These are phyloP conservation scores for Anguilla marmorata DNA, from an alignment of 2,797 vertebrate genomes.

Conservation along the genomic window DNA sequence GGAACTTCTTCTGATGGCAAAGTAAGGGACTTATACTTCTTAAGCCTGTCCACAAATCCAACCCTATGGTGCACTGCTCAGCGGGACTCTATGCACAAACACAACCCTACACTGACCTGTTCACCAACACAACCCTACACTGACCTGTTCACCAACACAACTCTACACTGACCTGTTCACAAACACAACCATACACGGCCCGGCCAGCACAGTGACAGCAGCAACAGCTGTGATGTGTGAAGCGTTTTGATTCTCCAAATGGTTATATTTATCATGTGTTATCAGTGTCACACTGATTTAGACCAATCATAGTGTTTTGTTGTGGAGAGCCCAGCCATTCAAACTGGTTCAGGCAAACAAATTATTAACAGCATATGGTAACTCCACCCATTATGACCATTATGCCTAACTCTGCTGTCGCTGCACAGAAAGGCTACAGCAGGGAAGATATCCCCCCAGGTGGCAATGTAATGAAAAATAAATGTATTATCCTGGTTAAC, in stretches of 20 bases:
- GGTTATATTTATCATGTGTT: background rate
- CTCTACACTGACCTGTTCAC: background rate
- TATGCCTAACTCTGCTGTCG: too few species aligned
- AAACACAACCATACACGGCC: background rate
- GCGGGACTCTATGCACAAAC: background rate
- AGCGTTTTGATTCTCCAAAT: background rate
- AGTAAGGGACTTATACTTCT: conserved; percentile 71
- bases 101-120: background rate
- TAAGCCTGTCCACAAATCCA: background rate
- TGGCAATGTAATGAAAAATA: background rate
- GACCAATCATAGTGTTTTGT: conserved; percentile 18
- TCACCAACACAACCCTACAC: background rate
- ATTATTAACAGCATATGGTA: background rate
- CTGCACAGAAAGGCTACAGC: background rate
- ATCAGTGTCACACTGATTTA: background rate
- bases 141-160: background rate
- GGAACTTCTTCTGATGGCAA: conserved; percentile 95
- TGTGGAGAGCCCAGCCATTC: background rate
- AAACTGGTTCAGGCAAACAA: background rate
- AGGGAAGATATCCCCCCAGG: background rate
- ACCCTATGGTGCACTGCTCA: background rate
- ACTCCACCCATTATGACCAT: background rate
- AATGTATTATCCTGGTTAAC: background rate
- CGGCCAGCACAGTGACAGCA: background rate
- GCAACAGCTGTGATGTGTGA: background rate